Conservation (phyloP, 2,797 vertebrate genomes). For the Malacoctenus gilli region DNA sequence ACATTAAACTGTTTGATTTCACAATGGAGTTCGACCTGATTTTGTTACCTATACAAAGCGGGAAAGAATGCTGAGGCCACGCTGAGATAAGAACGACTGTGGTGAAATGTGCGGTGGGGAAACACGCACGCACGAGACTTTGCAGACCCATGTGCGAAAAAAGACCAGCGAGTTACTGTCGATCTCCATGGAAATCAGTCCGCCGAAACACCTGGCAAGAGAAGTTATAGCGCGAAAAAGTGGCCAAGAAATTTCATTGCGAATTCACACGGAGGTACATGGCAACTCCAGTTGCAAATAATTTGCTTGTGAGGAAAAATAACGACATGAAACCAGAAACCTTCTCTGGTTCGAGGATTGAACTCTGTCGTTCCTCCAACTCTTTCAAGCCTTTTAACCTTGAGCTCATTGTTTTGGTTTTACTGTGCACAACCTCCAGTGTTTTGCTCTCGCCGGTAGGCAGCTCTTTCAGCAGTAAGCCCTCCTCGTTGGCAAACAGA, state of each 20-base stretch:
- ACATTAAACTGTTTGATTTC: conserved; percentile 38
- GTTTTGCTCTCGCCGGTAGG: conserved; percentile 1
- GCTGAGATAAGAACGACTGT: conserved; percentile 39
- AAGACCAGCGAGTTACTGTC: conserved; percentile 18
- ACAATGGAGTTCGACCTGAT: conserved; percentile 43
- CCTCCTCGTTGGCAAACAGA: not conserved
- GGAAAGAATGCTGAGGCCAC: conserved; percentile 21
- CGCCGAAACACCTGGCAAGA: no score
- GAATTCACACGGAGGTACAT: not conserved
- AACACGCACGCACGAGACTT: conserved; percentile 18
- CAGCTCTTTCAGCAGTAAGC: not conserved
- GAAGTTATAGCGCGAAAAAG: no score
- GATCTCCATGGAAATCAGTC: conserved; percentile 15
- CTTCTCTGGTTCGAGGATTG: not conserved
- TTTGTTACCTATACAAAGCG: conserved; percentile 26
- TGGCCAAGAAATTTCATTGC: conserved; percentile 3
- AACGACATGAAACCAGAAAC: not conserved
- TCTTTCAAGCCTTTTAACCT: not conserved
- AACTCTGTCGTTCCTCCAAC: not conserved
- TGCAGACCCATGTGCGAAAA: conserved; percentile 17
- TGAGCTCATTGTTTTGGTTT: conserved; percentile 10
- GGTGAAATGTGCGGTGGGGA: conserved; percentile 43
- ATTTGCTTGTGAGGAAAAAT: no score
- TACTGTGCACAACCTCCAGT: not conserved
- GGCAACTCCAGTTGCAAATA: conserved; percentile 4